Evolutionary conservation across 64 coral and sea anemone species (phyloP).

Genomic region (Catalaphyllia jardinei): DNA sequence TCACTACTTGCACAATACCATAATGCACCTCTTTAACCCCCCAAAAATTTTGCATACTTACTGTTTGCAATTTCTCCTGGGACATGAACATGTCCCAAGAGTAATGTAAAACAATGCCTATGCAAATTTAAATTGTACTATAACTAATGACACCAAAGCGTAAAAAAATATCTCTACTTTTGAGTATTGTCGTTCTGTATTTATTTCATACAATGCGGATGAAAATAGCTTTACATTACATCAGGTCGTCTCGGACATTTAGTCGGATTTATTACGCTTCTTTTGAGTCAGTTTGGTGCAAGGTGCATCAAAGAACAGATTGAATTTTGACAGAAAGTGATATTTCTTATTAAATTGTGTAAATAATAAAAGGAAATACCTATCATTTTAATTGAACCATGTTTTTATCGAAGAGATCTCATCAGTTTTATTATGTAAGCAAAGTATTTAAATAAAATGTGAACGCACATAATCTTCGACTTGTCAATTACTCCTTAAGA

Average conservation of each 20-base stretch:
- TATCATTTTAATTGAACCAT: conserved; percentile 12
- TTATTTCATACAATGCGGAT: no score
- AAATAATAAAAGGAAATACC: not conserved
- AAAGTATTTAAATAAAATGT: conserved; percentile 21
- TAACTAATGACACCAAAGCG: not conserved
- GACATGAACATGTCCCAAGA: no score
- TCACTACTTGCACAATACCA: no score
- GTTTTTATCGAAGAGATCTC: not conserved
- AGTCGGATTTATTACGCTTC: no score
- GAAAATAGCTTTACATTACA: no score
- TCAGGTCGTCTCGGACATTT: no score
- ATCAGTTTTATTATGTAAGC: not conserved
- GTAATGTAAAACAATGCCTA: no score
- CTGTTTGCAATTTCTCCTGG: no score
- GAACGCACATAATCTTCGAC: not conserved
- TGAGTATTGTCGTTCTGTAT: not conserved
- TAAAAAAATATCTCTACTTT: not conserved
- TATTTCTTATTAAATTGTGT: not conserved
- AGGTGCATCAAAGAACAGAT: not conserved
- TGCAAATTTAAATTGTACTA: no score
- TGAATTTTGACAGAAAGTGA: not conserved
- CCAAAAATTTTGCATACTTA: no score
- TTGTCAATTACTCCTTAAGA: not conserved
- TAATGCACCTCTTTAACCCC: no score
- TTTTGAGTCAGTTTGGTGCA: no score